phyloP scores from a whole-genome alignment of 2,888 invertebrate species.

The Rhynchonema sp. region DNA sequence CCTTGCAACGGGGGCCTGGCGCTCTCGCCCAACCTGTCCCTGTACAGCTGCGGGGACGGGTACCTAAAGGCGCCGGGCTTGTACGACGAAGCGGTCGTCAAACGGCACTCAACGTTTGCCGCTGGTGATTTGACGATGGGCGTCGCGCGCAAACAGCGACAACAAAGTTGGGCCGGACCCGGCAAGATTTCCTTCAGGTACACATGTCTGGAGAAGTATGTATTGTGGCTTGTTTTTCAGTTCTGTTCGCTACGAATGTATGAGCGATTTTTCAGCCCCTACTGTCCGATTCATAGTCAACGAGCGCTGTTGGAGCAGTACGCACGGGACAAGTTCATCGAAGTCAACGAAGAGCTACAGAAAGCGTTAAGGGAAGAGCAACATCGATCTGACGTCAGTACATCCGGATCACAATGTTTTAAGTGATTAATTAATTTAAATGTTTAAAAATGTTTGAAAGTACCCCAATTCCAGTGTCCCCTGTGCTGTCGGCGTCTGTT shows the following conservation, averaged over 20 bases:
- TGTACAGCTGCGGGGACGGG: no score
- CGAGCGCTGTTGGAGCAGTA: conserved; percentile 22
- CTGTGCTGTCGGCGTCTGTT: conserved; percentile 13
- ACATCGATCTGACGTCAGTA: conserved; percentile 14
- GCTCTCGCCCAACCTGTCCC: no score
- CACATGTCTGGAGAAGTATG: no score
- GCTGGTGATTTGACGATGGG: no score
- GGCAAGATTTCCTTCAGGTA: background rate
- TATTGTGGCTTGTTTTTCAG: no score
- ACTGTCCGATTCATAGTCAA: conserved; percentile 17
- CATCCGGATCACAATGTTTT: conserved; percentile 11
- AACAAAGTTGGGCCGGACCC: background rate
- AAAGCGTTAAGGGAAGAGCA: conserved; percentile 22
- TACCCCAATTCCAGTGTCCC: background rate
- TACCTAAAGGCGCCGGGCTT: no score
- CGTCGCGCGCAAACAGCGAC: no score
- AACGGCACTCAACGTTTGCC: no score
- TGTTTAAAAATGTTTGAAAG: background rate
- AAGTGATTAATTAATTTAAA: background rate
- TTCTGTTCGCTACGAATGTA: no score
- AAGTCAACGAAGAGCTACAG: conserved; percentile 21
- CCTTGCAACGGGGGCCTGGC: no score
- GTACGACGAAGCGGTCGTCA: no score
- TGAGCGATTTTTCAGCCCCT: no score
- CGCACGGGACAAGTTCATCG: conserved; percentile 20